Evolutionary conservation across 2,888 invertebrate genomes (phyloP).

Genomic region (Theretra japonica): DNA sequence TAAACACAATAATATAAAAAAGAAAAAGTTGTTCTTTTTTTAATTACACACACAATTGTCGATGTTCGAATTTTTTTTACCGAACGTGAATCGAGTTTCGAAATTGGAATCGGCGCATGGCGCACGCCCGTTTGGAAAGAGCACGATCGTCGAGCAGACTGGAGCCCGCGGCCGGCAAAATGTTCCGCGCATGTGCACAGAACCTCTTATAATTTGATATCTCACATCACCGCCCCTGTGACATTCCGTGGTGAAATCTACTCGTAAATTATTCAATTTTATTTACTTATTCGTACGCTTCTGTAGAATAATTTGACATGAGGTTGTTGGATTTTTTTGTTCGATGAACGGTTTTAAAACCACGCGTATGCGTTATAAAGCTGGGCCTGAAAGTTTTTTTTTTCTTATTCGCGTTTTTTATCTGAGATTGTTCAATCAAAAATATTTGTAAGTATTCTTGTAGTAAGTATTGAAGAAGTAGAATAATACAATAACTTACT

Average conservation of each 20-base stretch:
- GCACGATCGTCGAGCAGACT: slow-evolving; percentile 72
- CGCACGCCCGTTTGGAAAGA: slow-evolving; percentile 65
- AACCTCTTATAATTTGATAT: slow-evolving; percentile 81
- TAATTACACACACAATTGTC: slow-evolving; percentile 27
- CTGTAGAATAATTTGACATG: slow-evolving; percentile 59
- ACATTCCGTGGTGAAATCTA: slow-evolving; percentile 78
- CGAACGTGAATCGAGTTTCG: slow-evolving; percentile 59
- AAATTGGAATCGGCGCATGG: slow-evolving; percentile 56
- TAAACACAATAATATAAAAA: slow-evolving; percentile 30
- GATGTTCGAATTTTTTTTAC: slow-evolving; percentile 9
- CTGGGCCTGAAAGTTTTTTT: background rate
- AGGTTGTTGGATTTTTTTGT: slow-evolving; percentile 54
- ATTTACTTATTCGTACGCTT: slow-evolving; percentile 71
- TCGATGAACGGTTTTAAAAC: slow-evolving; percentile 31
- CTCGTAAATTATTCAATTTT: slow-evolving; percentile 80
- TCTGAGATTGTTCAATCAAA: background rate
- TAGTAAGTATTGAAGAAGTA: no score
- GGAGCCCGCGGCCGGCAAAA: slow-evolving; percentile 58
- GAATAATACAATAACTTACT: no score
- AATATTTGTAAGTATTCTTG: no score
- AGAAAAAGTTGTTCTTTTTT: slow-evolving; percentile 34
- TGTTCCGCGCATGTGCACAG: slow-evolving; percentile 71
- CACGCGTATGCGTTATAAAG: background rate
- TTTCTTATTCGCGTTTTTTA: background rate
- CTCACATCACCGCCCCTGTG: slow-evolving; percentile 78